These are phyloP conservation scores for Eupithecia exiguata DNA, from an alignment of 2,888 invertebrate genomes.

Conservation along the genomic window DNA sequence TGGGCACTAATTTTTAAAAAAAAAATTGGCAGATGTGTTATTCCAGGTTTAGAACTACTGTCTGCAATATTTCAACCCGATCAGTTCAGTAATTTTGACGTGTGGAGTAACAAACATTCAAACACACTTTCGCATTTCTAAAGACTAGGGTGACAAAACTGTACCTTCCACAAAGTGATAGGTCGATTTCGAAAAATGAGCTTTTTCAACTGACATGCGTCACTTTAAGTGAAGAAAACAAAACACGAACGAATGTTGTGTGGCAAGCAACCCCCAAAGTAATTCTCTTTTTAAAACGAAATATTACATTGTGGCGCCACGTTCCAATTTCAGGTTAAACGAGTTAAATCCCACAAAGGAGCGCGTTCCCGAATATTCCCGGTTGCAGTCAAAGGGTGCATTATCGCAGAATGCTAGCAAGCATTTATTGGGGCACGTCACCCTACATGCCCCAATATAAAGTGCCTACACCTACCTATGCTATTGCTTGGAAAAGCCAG, in stretches of 20 bases:
- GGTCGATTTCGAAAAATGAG: too few relatives aligned
- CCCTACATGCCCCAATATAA: too few relatives aligned
- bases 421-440: not conserved
- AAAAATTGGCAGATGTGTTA: not conserved
- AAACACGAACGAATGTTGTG: not conserved
- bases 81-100: too few relatives aligned
- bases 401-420: not conserved
- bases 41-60: too few relatives aligned
- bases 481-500: not conserved
- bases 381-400: conserved; percentile 13
- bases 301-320: not conserved
- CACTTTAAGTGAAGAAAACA: not conserved
- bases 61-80: too few relatives aligned
- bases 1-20: not conserved
- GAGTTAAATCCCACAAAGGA: conserved; percentile 14
- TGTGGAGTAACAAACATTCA: too few relatives aligned
- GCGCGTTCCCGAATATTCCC: not conserved
- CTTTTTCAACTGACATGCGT: not conserved
- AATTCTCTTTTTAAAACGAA: conserved; percentile 1
- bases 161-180: too few relatives aligned
- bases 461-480: too few relatives aligned
- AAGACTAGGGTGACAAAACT: too few relatives aligned
- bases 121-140: too few relatives aligned
- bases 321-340: conserved; percentile 1
- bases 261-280: not conserved